Base-by-base conservation (phyloP, 1,140 invertebrate species). In the Stegodyphus dumicola region DNA sequence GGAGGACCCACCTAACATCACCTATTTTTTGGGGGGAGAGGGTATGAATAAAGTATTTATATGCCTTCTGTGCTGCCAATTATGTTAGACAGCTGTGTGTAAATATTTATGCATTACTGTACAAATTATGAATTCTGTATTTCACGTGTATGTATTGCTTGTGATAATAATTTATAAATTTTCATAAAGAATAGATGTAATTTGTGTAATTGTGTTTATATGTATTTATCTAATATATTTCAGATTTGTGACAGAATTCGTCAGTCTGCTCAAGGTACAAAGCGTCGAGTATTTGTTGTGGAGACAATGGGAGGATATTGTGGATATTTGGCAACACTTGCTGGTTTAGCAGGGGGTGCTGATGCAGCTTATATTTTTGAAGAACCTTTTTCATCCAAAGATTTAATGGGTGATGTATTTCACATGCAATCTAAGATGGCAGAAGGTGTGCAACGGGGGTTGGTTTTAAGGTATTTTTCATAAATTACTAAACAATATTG, bases 291-390 rank as follows among this genome's bases (percentile, higher is more conserved):
- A 3, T 99, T 99, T 91, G 94, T 99, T 18, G 96, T 99, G 88
- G 99, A 99, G 92, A 99, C 98, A 0, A 99, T 99, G 98, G 98
- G 98, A 67, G 98, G 98, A 4, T 99, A 95, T 91, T 99, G 98
- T 91, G 98, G 99, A 49, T 99, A 99, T 91, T 92, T 99, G 88
- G 97, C 98, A 77, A 99, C 98, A 1, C 91, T 99, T 73, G 96
- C 97, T 88, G 98, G 95, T 76, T 89, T 99, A 70, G 98, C 98
- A 6, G 97, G 97, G 75, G 99, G 99, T 64, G 97, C 99, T 11
- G 99, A 99, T 92, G 98, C 98, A 73, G 98, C 99, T 0, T 99
- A 99, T 89, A 99, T 99, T 88, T 99, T 95, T 90, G 99, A 99
- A 90, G 98, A 99, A 90, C 95, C 96, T 89, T 98, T 99, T 90